phyloP scores from a whole-genome alignment of 1,140 invertebrate species.

The Heliothis virescens region DNA sequence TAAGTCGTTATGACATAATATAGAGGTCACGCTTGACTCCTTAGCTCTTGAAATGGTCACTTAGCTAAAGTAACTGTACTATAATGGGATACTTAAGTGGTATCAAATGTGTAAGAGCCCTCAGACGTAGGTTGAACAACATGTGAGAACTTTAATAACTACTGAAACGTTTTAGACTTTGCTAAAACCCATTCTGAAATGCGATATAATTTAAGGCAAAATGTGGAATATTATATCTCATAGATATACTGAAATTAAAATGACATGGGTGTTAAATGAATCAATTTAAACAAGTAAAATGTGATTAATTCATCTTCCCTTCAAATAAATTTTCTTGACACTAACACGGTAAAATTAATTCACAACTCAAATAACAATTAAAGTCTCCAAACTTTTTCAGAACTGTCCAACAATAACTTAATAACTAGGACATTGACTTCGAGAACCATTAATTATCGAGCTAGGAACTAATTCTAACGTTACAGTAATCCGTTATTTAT shows the following conservation, averaged over 20 bases:
- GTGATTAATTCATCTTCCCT: no score
- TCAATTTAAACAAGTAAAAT: no score
- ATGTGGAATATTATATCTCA: no score
- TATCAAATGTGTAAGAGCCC: not conserved
- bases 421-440: not conserved
- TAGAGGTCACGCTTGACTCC: slow-evolving; percentile 6
- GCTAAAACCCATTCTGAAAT: no score
- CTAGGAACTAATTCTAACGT: not conserved
- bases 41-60: not conserved
- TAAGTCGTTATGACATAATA: slow-evolving; percentile 1
- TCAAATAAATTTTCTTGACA: not conserved
- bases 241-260: no score
- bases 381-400: slow-evolving; percentile 1
- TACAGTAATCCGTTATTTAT: slow-evolving; percentile 7
- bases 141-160: not conserved
- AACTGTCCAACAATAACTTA: slow-evolving; percentile 4
- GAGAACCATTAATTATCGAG: not conserved
- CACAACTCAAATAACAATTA: slow-evolving; percentile 5
- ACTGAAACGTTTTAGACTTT: not conserved
- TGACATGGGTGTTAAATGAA: no score
- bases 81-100: not conserved
- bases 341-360: not conserved
- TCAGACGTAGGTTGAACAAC: not conserved
- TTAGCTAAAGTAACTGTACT: not conserved
- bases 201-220: no score